These are phyloP conservation scores for Columba livia DNA, from an alignment of 2,113 vertebrate genomes.

Conservation along the genomic window DNA sequence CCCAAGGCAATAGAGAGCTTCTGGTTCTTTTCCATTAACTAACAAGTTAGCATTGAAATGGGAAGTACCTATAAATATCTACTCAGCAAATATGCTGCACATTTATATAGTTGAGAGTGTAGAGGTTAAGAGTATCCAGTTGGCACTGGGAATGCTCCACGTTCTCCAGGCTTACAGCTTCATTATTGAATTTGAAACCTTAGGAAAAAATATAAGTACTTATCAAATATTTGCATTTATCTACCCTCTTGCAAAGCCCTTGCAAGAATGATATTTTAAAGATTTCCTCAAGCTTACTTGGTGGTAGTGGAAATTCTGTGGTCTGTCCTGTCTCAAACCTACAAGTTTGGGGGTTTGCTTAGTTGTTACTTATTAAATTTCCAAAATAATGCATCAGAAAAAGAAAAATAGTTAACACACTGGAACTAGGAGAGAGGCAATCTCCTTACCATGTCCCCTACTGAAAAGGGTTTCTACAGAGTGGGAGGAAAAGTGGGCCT, in stretches of 20 bases:
- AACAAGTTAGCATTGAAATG: slow-evolving; percentile 69
- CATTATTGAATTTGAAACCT: slow-evolving; percentile 50
- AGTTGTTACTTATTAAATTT: background rate
- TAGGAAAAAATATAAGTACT: slow-evolving; percentile 60
- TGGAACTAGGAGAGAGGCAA: background rate
- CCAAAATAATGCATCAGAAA: background rate
- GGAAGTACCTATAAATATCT: slow-evolving; percentile 73
- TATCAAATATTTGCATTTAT: slow-evolving; percentile 68
- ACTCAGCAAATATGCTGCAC: slow-evolving; percentile 52
- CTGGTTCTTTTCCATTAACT: slow-evolving; percentile 64
- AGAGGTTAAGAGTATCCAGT: slow-evolving; percentile 69
- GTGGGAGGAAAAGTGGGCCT: background rate
- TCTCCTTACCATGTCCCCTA: background rate
- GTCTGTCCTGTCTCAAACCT: background rate
- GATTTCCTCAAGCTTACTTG: background rate
- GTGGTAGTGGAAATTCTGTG: background rate
- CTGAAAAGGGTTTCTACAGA: background rate
- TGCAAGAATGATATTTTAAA: slow-evolving; percentile 15
- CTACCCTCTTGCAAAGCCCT: slow-evolving; percentile 17
- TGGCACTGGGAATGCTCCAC: slow-evolving; percentile 67
- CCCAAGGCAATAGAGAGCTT: slow-evolving; percentile 62
- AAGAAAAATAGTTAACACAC: background rate
- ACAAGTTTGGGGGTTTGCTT: background rate
- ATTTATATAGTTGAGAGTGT: slow-evolving; percentile 52
- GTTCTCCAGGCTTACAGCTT: slow-evolving; percentile 29